phyloP scores from a whole-genome alignment of 2,888 invertebrate species.

The Epinotia bilunana region DNA sequence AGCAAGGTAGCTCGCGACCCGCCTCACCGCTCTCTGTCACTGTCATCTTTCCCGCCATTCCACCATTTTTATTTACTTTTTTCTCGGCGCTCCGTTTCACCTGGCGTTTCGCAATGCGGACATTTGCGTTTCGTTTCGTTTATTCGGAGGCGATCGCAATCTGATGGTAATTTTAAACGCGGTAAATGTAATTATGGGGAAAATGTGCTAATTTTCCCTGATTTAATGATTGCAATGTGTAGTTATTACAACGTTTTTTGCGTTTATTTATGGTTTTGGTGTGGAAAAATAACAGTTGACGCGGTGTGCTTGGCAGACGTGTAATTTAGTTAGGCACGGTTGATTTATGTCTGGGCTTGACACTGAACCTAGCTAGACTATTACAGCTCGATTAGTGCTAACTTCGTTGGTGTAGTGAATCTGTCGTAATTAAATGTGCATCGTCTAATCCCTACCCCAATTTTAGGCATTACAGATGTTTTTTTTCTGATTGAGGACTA shows the following conservation, averaged over 20 bases:
- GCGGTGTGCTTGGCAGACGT: slow-evolving; percentile 7
- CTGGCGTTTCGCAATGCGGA: slow-evolving; percentile 46
- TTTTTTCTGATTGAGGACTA: no score
- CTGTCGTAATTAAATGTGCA: neutral
- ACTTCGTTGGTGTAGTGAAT: neutral
- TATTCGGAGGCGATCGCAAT: slow-evolving; percentile 42
- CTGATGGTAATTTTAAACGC: slow-evolving; percentile 42
- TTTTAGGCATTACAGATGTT: no score
- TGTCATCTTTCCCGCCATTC: slow-evolving; percentile 42
- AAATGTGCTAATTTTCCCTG: slow-evolving; percentile 43
- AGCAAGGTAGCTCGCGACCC: slow-evolving; percentile 23
- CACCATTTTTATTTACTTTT: slow-evolving; percentile 39
- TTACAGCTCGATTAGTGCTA: slow-evolving; percentile 21
- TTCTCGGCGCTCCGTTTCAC: slow-evolving; percentile 40
- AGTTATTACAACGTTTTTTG: slow-evolving; percentile 32
- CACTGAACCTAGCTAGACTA: slow-evolving; percentile 6
- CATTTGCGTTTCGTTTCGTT: slow-evolving; percentile 42
- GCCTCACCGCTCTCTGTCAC: slow-evolving; percentile 44
- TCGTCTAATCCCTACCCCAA: no score
- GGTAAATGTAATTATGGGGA: slow-evolving; percentile 41
- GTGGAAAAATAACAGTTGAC: slow-evolving; percentile 25
- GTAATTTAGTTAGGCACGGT: slow-evolving; percentile 8
- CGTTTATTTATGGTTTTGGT: slow-evolving; percentile 29
- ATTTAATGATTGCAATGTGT: slow-evolving; percentile 42
- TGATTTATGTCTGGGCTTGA: slow-evolving; percentile 26